Base-by-base conservation (phyloP, 2,113 vertebrate species). In the Bos javanicus region DNA sequence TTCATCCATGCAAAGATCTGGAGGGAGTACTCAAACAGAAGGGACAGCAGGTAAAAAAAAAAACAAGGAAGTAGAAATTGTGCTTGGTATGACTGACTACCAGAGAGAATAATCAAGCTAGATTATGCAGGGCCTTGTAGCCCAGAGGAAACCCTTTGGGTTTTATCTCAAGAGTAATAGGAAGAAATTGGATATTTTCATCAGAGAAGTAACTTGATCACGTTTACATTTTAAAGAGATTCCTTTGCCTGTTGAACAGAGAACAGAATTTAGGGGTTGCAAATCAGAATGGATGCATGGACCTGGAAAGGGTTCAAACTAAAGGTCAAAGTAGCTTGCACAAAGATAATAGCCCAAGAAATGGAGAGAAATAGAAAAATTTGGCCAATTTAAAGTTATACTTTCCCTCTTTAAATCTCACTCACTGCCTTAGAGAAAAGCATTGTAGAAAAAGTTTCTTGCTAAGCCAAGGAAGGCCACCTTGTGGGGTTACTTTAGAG, bases 161-260 rank as follows among this genome's bases (percentile, higher is more conserved):
- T 91, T 86, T 94, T 85, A 67, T 71, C 92, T 83, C n/a, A 78
- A 76, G 16, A 21, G 5, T 5, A 57, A 14, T n/a, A 56, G 16
- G 17, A 93, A 93, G 48, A 94, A 90, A 93, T 11, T 64, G 76
- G 28, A 59, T 48, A 16, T 92, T 95, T 94, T 91, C 76, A n/a
- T 15, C 46, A 64, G 57, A 92, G 48, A 74, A 94, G n/a, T 78
- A 78, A 87, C 33, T 87, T 57, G 25, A 82, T 71, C 23, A 56
- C 5, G 39, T 81, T 90, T 92, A 5, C 19, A 87, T 59, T 91
- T 88, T 64, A 64, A 87, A 95, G 25, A 50, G 43, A 86, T 62
- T 19, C 26, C 16, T 95, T 94, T 92, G 59, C 19, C 67, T 59
- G 19, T 39, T 91, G 30, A 82, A 74, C 57, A 91, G 30, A 95